Conservation (phyloP, 1,140 invertebrate species). For the Fopius arisanus region DNA sequence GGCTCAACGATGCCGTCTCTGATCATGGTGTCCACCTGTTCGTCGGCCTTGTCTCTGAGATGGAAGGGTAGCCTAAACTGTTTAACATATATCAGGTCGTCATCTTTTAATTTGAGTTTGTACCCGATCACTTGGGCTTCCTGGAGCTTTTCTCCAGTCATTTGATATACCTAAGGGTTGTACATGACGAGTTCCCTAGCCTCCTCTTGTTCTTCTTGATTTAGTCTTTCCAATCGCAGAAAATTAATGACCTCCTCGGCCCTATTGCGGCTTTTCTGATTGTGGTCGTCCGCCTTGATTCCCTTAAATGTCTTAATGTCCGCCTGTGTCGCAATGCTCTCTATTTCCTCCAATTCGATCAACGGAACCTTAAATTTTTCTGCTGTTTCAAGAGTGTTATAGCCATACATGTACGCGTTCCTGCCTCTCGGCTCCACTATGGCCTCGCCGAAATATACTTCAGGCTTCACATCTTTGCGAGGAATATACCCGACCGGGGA, state of each 20-base stretch:
- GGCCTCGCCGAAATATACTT: background rate
- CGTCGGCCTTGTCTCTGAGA: background rate
- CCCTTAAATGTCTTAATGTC: background rate
- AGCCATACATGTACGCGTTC: background rate
- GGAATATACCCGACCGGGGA: no score
- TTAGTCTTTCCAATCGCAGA: background rate
- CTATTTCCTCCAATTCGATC: background rate
- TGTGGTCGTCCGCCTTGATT: background rate
- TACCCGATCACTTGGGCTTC: background rate
- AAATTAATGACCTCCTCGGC: background rate
- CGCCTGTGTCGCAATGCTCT: background rate
- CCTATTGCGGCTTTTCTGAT: background rate
- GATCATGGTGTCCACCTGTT: background rate
- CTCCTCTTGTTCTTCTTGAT: background rate
- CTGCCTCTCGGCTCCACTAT: background rate
- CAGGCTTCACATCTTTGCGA: no score
- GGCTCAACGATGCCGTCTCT: slow-evolving; percentile 15
- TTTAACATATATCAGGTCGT: background rate
- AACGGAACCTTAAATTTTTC: background rate
- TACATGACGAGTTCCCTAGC: background rate
- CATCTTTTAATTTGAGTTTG: background rate
- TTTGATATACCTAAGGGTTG: background rate
- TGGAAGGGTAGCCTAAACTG: background rate
- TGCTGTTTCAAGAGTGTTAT: background rate
- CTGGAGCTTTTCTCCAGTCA: background rate